Conservation (phyloP, 2,888 invertebrate species). For the Pristionchus entomophagus region DNA sequence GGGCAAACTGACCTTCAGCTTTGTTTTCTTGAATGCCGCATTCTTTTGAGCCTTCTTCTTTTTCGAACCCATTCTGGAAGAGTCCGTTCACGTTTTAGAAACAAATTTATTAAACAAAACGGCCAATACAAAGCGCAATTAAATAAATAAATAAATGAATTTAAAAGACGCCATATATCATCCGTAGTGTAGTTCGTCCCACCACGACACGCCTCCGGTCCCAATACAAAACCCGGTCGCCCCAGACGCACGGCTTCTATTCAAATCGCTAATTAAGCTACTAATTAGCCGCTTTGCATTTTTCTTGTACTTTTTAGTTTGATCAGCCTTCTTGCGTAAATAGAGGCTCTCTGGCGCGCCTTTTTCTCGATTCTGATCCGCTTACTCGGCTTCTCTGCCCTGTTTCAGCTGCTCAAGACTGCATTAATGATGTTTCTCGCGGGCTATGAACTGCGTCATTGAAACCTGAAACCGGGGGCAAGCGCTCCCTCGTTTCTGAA, state of each 20-base stretch:
- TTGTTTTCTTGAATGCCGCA: conserved; percentile 67
- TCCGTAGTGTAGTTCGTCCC: neutral
- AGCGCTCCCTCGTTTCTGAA: conserved; percentile 1
- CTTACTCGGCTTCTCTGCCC: no score
- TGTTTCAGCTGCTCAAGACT: no score
- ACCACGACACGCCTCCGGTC: no score
- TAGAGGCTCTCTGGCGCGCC: no score
- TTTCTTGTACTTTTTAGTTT: neutral
- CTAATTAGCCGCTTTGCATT: neutral
- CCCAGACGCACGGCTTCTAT: no score
- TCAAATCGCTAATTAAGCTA: no score
- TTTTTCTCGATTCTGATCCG: no score
- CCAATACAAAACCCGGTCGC: no score
- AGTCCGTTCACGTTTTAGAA: neutral
- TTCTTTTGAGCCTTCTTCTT: conserved; percentile 63
- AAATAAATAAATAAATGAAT: neutral
- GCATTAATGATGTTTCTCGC: no score
- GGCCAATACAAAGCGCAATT: neutral
- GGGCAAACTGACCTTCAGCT: conserved; percentile 61
- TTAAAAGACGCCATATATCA: neutral
- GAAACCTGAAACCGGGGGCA: neutral
- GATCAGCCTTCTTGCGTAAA: no score
- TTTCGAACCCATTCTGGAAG: conserved; percentile 41
- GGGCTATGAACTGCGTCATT: no score
- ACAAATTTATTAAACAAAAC: neutral